Base-by-base conservation (phyloP, 2,797 vertebrate genomes). In the Pseudotriccus pelzelni region DNA sequence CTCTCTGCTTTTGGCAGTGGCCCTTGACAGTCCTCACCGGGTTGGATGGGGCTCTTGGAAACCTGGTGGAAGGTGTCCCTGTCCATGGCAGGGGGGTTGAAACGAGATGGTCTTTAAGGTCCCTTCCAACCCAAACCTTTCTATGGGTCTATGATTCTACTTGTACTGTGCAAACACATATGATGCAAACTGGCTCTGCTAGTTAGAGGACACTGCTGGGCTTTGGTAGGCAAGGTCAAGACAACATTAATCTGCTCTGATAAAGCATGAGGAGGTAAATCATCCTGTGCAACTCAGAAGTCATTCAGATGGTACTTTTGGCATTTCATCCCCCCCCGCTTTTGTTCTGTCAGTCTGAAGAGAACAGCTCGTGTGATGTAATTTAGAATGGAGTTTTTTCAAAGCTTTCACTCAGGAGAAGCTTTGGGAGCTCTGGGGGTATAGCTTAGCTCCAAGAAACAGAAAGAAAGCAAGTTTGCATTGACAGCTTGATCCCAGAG, bases 401-500 rank as follows among this genome's bases (percentile, higher is more conserved):
- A 97, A 97, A 98, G 97, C 96, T 97, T 98, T 98, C 97, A 97
- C 95, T 97, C 97, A 97, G 96, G 97, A 97, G 97, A 97, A 97
- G 97, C 94, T 70, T 95, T 34, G 3, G 94, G 96, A 97, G 96
- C 96, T 97, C 96, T 96, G 97, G 97, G 97, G 97, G 96, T 86
- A 97, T 94, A 96, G 96, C 97, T 98, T 93, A 97, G 96, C 97
- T 97, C 92, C 6, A 46, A 97, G 96, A 96, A 95, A 97, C 14
- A 97, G 95, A 95, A 96, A 98, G 97, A 95, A 97, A 91, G 95
- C 94, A 97, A 97, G 94, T 97, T 97, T 97, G 96, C 97, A 90
- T 88, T 98, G 97, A 98, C 97, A 98, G 97, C 97, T 98, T 96
- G 97, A 97, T 97, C 97, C 97, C 97, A 94, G 96, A 96, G 98